Evolutionary conservation across 1,140 invertebrate genomes (phyloP).

Genomic region (Drosophila orena): DNA sequence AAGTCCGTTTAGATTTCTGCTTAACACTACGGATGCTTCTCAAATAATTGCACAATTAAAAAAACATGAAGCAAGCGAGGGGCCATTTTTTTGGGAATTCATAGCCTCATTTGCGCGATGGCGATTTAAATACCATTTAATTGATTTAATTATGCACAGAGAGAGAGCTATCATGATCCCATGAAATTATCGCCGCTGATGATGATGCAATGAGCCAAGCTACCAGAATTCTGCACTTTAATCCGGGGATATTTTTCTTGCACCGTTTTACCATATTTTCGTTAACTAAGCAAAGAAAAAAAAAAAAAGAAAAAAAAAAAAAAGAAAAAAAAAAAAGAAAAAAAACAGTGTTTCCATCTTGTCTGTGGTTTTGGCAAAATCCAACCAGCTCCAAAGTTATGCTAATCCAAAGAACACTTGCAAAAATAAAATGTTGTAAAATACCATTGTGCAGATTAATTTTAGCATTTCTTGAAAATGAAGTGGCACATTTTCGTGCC

Average conservation of each 20-base stretch:
- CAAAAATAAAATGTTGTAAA: background rate
- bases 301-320: constrained; percentile 3
- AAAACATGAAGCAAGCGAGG: too few species aligned
- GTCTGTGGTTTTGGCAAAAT: constrained; percentile 20
- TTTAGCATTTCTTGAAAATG: too few species aligned
- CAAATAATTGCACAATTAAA: too few species aligned
- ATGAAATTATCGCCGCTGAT: background rate
- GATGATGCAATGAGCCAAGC: background rate
- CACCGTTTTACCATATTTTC: constrained; percentile 1
- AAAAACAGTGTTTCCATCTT: constrained; percentile 28
- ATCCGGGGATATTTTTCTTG: background rate
- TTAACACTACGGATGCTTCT: background rate
- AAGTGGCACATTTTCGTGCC: too few species aligned
- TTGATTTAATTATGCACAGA: background rate
- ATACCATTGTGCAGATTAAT: too few species aligned
- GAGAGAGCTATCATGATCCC: too few species aligned
- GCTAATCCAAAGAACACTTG: constrained; percentile 14
- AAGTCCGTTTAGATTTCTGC: background rate
- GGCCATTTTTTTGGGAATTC: background rate
- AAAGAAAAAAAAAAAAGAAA: background rate
- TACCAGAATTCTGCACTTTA: background rate
- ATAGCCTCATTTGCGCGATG: background rate
- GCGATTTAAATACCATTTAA: background rate
- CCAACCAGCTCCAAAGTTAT: constrained; percentile 23
- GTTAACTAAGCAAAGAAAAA: background rate